phyloP scores from a whole-genome alignment of 2,113 vertebrate species.

The Pseudorasbora parva region DNA sequence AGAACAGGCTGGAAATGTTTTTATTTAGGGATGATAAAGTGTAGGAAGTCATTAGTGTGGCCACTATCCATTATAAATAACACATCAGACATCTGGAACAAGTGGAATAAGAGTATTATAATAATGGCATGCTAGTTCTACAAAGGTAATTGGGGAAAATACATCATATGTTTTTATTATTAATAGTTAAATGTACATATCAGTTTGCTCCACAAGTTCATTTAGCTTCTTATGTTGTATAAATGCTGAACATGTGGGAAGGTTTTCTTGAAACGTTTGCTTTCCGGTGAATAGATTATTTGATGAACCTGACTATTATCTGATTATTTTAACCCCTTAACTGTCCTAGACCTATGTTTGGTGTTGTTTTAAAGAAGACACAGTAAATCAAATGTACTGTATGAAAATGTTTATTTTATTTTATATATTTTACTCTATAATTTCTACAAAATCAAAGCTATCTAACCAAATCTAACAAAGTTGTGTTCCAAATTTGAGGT shows the following conservation, averaged over 20 bases:
- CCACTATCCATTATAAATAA: background rate
- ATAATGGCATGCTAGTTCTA: background rate
- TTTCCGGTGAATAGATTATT: background rate
- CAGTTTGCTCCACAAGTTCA: background rate
- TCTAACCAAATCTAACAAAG: no score
- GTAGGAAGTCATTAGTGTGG: background rate
- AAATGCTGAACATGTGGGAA: background rate
- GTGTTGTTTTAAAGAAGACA: no score
- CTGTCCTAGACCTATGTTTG: no score
- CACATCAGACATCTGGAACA: background rate
- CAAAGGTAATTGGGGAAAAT: background rate
- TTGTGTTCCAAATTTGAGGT: no score
- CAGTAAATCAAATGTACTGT: no score
- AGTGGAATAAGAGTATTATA: background rate
- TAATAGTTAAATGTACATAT: background rate
- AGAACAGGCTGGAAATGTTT: background rate
- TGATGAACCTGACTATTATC: background rate
- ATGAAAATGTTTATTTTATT: no score
- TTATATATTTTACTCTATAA: no score
- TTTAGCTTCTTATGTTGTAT: background rate
- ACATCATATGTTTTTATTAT: background rate
- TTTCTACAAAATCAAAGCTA: no score
- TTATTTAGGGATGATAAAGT: background rate
- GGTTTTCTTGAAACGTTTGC: background rate
- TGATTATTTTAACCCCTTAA: background rate